Evolutionary conservation across 2,113 vertebrate genomes (phyloP).

Genomic region (Cairina moschata): DNA sequence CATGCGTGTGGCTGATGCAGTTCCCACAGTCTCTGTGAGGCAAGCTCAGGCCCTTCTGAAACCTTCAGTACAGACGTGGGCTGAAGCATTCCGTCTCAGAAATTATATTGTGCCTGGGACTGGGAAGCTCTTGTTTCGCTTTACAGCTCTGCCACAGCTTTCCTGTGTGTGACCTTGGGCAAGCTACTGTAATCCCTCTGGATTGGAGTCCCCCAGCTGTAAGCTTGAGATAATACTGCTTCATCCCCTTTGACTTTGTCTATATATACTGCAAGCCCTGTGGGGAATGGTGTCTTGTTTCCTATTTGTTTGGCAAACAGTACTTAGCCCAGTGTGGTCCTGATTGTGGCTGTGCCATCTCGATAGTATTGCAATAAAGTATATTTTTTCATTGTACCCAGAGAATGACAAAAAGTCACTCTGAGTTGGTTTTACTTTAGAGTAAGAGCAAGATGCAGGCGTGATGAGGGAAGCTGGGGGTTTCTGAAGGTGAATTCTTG

Average conservation of each 20-base stretch:
- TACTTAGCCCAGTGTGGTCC: background rate
- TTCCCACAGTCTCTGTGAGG: background rate
- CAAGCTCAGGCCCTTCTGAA: background rate
- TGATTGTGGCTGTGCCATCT: background rate
- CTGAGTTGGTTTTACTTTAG: background rate
- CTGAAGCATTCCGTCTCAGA: background rate
- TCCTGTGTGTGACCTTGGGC: conserved; percentile 35
- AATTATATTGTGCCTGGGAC: background rate
- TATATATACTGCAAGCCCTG: background rate
- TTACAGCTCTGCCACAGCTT: background rate
- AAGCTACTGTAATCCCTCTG: background rate
- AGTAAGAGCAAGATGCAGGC: background rate
- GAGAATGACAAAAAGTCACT: background rate
- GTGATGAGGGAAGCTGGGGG: background rate
- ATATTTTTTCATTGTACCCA: background rate
- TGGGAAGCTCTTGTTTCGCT: background rate
- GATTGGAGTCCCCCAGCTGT: conserved; percentile 6
- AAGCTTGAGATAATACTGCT: conserved; percentile 35
- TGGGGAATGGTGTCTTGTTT: background rate
- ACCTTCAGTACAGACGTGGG: background rate
- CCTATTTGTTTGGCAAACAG: background rate
- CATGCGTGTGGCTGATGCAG: background rate
- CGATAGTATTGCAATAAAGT: background rate
- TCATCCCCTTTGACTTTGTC: conserved; percentile 55
- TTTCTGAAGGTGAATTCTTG: background rate